Conservation (phyloP, 2,113 vertebrate species). For the Ceyx margarethae region DNA sequence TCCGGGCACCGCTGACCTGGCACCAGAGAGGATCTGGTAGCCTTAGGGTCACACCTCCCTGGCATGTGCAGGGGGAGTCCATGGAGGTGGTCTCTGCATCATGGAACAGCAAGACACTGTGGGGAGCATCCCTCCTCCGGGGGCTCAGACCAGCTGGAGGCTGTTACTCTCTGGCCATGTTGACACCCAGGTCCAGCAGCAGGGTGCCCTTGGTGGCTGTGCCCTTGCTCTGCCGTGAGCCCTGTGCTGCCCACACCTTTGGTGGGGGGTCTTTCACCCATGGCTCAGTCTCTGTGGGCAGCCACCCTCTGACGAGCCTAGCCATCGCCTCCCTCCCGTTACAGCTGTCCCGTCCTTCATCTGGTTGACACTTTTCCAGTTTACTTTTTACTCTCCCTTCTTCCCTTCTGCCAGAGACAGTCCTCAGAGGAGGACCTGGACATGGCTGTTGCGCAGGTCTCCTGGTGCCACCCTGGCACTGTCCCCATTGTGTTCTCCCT, state of each 20-base stretch:
- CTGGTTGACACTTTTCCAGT: neutral
- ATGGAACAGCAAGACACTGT: fast-evolving
- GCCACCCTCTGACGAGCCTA: neutral
- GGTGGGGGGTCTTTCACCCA: neutral
- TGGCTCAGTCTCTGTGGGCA: fast-evolving
- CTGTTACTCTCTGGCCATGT: neutral
- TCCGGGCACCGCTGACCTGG: neutral
- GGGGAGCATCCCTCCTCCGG: neutral
- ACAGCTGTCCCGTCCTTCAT: neutral
- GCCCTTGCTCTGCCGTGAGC: neutral
- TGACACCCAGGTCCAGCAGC: neutral
- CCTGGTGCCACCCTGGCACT: neutral
- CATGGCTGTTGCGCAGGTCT: fast-evolving
- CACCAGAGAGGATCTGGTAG: neutral
- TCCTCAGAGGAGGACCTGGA: neutral
- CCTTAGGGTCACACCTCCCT: neutral
- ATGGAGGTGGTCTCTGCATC: neutral
- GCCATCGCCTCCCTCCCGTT: neutral
- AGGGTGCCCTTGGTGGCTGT: fast-evolving
- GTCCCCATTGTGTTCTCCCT: fast-evolving
- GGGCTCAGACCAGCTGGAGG: neutral
- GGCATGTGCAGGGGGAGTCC: neutral
- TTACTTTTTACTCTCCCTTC: neutral
- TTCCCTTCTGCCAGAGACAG: fast-evolving
- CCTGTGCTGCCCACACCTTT: neutral